Percentiles rank a stretch among this genome's conserved stretches.
These are phyloP conservation scores for Trachelus stipa DNA, from an alignment of 2,888 invertebrate species.

Conservation along the genomic window DNA sequence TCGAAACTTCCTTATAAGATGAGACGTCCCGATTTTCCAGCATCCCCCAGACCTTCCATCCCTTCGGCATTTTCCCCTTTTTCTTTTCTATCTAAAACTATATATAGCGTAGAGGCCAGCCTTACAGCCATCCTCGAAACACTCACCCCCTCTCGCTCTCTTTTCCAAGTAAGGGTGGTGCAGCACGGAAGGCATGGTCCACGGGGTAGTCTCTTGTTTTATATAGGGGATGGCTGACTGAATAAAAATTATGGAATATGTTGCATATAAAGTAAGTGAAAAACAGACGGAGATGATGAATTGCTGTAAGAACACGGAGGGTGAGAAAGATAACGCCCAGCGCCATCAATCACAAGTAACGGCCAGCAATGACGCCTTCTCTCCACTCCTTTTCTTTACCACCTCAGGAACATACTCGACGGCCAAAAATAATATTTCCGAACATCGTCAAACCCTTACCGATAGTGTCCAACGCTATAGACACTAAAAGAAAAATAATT, in stretches of 20 bases:
- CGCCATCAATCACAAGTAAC: conserved; percentile 62
- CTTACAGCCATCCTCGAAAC: conserved; percentile 53
- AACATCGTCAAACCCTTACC: neutral
- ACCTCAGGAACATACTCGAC: neutral
- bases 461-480: neutral
- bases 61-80: conserved; percentile 69
- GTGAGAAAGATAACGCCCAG: conserved; percentile 63
- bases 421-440: neutral
- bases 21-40: conserved; percentile 10
- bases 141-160: conserved; percentile 42
- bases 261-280: conserved; percentile 67
- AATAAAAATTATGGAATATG: conserved; percentile 67
- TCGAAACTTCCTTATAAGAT: conserved; percentile 1
- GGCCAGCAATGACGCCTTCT: conserved; percentile 60
- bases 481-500: neutral
- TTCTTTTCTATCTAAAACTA: neutral
- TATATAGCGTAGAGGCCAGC: neutral
- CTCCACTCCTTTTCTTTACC: conserved; percentile 31
- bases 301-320: conserved; percentile 56
- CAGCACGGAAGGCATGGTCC: neutral
- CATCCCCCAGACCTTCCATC: conserved; percentile 33
- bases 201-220: conserved; percentile 21
- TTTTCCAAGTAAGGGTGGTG: neutral
- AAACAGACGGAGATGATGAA: conserved; percentile 67
- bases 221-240: conserved; percentile 51